These are phyloP conservation scores for Avahi laniger DNA, from an alignment of 2,797 vertebrate genomes.

Conservation along the genomic window DNA sequence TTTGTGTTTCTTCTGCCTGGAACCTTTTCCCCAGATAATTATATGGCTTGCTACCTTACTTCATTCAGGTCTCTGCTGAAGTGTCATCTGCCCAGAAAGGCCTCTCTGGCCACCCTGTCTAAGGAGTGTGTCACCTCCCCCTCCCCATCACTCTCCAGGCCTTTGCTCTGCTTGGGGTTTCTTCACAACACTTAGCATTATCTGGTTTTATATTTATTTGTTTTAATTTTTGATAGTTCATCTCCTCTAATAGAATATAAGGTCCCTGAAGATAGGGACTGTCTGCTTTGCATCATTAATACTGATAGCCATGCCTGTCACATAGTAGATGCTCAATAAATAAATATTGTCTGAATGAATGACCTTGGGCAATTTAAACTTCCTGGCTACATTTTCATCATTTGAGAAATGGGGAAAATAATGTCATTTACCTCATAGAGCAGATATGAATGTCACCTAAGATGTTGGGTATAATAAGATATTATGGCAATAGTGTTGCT, in stretches of 20 bases:
- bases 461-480: not conserved
- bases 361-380: not conserved
- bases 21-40: not conserved
- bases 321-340: not conserved
- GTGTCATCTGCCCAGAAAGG: not conserved
- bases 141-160: not conserved
- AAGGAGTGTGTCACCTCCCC: not conserved
- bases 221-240: not conserved
- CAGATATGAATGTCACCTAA: not conserved
- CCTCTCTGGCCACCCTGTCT: not conserved
- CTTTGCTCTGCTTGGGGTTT: not conserved
- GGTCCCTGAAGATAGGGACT: not conserved
- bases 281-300: not conserved
- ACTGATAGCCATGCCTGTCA: not conserved
- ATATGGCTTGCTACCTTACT: not conserved
- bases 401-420: not conserved
- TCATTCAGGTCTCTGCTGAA: not conserved
- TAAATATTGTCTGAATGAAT: not conserved
- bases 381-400: not conserved
- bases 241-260: not conserved
- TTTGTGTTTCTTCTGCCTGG: slow-evolving; percentile 1
- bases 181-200: not conserved
- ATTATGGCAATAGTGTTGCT: not conserved
- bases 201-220: not conserved
- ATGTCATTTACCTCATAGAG: not conserved